These are phyloP conservation scores for Phymorhynchus buccinoides DNA, from an alignment of 1,140 invertebrate genomes.

Conservation along the genomic window DNA sequence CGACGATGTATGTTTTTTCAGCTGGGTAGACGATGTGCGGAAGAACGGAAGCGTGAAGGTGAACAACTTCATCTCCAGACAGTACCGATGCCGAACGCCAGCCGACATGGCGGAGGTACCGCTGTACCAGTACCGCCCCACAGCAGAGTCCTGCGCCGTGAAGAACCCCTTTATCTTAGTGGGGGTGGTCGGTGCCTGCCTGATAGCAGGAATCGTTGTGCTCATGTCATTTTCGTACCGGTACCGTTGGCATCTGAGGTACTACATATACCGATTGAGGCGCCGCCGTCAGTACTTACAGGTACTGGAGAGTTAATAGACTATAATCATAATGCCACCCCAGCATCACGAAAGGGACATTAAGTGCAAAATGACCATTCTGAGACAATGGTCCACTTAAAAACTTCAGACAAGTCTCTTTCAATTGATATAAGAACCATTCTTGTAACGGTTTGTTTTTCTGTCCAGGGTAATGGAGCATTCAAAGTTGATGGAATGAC, in stretches of 20 bases:
- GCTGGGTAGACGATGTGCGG: conserved; percentile 23
- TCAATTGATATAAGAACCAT: too few relatives aligned
- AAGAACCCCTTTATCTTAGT: conserved; percentile 14
- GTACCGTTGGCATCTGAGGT: conserved; percentile 29
- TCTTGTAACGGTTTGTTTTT: too few relatives aligned
- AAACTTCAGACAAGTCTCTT: too few relatives aligned
- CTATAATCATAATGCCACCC: too few relatives aligned
- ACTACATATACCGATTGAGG: conserved; percentile 30
- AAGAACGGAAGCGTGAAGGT: conserved; percentile 12
- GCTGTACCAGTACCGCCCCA: conserved; percentile 18
- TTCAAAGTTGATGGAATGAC: too few relatives aligned
- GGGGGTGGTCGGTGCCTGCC: neutral
- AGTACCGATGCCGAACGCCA: conserved; percentile 33
- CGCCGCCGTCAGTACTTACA: neutral
- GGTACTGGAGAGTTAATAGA: neutral
- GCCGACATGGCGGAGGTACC: neutral
- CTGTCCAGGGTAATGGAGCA: too few relatives aligned
- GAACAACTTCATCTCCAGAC: neutral
- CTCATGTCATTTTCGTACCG: neutral
- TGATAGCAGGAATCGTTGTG: neutral
- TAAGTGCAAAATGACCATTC: too few relatives aligned
- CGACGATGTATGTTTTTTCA: neutral
- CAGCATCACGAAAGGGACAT: too few relatives aligned
- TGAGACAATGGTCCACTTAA: too few relatives aligned
- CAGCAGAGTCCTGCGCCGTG: conserved; percentile 6